A percentile compares a stretch with the other conserved stretches of the same genome.
Evolutionary conservation across 92 coral and sea anemone genomes (phyloP).

Genomic region (Isaurus tuberculatus): DNA sequence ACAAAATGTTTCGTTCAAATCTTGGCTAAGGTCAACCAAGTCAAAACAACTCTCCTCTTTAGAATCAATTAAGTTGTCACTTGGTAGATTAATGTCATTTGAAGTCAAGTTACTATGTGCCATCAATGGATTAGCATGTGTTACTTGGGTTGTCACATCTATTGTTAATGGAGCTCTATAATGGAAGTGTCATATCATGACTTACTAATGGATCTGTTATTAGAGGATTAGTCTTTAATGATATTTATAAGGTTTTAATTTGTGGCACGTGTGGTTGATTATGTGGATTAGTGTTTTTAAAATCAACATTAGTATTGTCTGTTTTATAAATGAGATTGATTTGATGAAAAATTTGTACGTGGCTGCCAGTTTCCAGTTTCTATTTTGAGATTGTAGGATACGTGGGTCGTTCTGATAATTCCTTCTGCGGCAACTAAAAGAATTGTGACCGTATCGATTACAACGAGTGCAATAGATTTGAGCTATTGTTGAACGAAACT

Average conservation of each 20-base stretch:
- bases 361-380: neutral
- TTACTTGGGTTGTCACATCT: neutral
- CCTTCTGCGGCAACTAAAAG: too few relatives aligned
- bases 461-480: neutral
- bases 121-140: neutral
- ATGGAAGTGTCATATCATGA: neutral
- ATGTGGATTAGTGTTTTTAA: neutral
- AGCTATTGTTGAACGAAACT: neutral
- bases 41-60: neutral
- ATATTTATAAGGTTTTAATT: neutral
- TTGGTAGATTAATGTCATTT: too few relatives aligned
- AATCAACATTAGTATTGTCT: neutral
- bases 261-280: neutral
- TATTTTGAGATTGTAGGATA: neutral
- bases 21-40: neutral
- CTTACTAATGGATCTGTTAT: too few relatives aligned
- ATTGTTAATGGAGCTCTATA: too few relatives aligned
- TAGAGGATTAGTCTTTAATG: neutral
- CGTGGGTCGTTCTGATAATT: neutral
- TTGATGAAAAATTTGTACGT: neutral
- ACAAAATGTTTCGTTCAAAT: neutral
- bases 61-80: too few relatives aligned
- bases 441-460: too few relatives aligned
- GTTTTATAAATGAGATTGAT: neutral
- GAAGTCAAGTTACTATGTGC: neutral